These are phyloP conservation scores for Caenorhabditis briggsae DNA, from an alignment of 1,140 invertebrate species.

Conservation along the genomic window DNA sequence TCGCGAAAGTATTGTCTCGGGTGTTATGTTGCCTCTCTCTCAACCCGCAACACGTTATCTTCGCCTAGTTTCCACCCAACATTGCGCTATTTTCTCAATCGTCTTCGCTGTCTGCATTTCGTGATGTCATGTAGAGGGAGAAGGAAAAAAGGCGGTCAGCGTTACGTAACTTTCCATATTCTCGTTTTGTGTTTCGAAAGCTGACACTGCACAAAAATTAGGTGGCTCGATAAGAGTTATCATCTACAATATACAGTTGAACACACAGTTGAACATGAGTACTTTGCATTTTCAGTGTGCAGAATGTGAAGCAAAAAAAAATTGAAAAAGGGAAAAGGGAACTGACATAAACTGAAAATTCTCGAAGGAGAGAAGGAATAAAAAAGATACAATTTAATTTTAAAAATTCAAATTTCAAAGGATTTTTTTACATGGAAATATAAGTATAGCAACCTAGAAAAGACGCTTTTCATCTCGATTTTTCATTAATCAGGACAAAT, in stretches of 20 bases:
- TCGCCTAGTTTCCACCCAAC: slow-evolving; percentile 7
- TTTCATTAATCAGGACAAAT: background rate
- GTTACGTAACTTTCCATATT: slow-evolving; percentile 47
- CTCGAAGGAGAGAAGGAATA: too few relatives aligned
- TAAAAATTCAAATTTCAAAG: too few relatives aligned
- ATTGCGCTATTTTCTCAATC: background rate
- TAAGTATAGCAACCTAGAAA: too few relatives aligned
- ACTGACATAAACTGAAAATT: too few relatives aligned
- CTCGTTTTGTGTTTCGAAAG: background rate
- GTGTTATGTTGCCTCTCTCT: slow-evolving; percentile 26
- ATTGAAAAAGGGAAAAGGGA: too few relatives aligned
- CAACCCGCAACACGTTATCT: slow-evolving; percentile 45
- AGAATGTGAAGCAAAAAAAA: too few relatives aligned
- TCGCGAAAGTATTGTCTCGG: background rate
- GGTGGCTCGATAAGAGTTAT: slow-evolving; percentile 17
- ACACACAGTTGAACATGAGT: background rate
- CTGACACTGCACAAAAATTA: slow-evolving; percentile 33
- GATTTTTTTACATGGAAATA: too few relatives aligned
- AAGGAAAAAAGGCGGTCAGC: background rate
- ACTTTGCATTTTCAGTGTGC: background rate
- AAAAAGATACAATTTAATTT: too few relatives aligned
- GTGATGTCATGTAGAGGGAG: slow-evolving; percentile 15
- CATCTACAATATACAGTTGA: background rate
- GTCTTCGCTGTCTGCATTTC: slow-evolving; percentile 39
- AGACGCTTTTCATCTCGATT: too few relatives aligned